Conservation (phyloP, 2,888 invertebrate genomes). For the Drosophila fulvimacula region DNA sequence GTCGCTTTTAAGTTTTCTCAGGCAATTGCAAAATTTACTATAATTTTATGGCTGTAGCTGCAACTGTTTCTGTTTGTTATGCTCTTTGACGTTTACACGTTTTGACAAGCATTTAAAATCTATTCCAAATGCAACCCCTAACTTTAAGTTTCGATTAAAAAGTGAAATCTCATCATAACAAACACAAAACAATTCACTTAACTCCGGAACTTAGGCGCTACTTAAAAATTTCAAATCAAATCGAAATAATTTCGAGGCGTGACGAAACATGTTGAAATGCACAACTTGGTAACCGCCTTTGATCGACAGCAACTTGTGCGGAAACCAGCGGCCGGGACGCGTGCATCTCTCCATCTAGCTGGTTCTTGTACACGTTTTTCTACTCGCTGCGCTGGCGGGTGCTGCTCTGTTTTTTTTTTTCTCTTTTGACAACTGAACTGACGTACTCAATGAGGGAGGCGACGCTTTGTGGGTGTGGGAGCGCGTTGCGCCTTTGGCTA, state of each 20-base stretch:
- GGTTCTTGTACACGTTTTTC: conserved; percentile 52
- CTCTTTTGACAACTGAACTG: conserved; percentile 69
- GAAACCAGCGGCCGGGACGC: conserved; percentile 56
- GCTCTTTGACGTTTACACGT: conserved; percentile 46
- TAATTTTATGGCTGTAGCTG: conserved; percentile 3
- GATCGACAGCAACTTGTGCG: conserved; percentile 79
- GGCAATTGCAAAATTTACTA: not conserved
- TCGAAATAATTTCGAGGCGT: conserved; percentile 65
- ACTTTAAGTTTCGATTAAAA: conserved; percentile 9
- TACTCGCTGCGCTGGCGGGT: conserved; percentile 42
- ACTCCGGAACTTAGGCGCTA: conserved; percentile 45
- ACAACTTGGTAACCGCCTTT: conserved; percentile 47
- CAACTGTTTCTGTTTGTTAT: conserved; percentile 42
- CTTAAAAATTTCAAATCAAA: conserved; percentile 51
- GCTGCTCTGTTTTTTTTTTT: conserved; percentile 19
- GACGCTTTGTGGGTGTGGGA: conserved; percentile 23
- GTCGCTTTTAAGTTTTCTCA: not conserved
- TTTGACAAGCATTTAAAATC: conserved; percentile 67
- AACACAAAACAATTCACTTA: conserved; percentile 34
- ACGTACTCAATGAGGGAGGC: conserved; percentile 55
- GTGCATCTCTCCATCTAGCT: conserved; percentile 13
- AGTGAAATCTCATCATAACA: conserved; percentile 17
- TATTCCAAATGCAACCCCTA: conserved; percentile 32
- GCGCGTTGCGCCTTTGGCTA: conserved; percentile 59
- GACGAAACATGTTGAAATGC: conserved; percentile 73